Percentiles rank a stretch among this genome's conserved stretches.
Evolutionary conservation across 2,113 vertebrate species (phyloP).

Genomic region (Hucho hucho): DNA sequence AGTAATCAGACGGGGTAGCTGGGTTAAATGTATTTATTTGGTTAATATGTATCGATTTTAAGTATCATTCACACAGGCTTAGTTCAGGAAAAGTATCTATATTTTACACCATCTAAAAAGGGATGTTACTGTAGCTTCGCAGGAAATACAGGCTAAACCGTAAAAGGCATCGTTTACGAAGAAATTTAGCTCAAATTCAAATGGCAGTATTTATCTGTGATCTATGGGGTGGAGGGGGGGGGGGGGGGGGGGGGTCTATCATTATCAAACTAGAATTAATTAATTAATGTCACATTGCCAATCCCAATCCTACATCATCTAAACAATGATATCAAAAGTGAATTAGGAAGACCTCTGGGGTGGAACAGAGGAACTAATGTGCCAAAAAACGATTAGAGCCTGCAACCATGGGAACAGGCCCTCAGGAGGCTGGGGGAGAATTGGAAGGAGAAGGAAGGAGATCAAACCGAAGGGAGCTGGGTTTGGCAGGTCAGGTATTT

Average conservation of each 20-base stretch:
- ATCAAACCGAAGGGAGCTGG: constrained; percentile 47
- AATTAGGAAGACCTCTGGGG: constrained; percentile 60
- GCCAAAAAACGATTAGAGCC: constrained; percentile 55
- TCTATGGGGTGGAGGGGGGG: not conserved
- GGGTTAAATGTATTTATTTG: too few species aligned
- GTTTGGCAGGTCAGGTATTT: constrained; percentile 43
- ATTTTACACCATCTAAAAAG: too few species aligned
- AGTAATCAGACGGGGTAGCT: too few species aligned
- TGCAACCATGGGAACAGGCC: constrained; percentile 52
- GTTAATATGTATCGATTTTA: too few species aligned
- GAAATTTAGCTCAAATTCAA: not conserved
- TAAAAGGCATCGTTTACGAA: not conserved
- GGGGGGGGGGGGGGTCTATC: not conserved
- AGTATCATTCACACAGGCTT: too few species aligned
- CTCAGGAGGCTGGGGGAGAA: constrained; percentile 43
- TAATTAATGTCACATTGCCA: constrained; percentile 40
- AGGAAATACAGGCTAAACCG: too few species aligned
- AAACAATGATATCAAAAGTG: constrained; percentile 66
- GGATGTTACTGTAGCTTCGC: too few species aligned
- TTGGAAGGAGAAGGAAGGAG: constrained; percentile 14
- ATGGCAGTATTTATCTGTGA: constrained; percentile 8
- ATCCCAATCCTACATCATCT: constrained; percentile 48
- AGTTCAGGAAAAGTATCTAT: too few species aligned
- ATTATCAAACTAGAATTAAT: constrained; percentile 30
- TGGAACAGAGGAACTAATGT: constrained; percentile 39